Conservation (phyloP, 2,888 invertebrate species). For the Hylaea fasciaria region DNA sequence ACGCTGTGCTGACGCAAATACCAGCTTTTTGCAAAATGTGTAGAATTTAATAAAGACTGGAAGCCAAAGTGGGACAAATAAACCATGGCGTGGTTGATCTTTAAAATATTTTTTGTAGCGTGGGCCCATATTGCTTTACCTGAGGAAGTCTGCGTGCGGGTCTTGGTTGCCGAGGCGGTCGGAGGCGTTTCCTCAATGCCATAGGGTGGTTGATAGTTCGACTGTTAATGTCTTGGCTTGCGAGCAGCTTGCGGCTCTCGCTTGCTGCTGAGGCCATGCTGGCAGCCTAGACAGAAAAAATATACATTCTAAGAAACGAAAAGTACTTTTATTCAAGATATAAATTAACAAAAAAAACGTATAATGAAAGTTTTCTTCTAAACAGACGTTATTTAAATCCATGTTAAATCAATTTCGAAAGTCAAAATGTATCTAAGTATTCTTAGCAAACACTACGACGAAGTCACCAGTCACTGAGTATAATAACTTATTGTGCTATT, state of each 20-base stretch:
- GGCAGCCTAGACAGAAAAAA: slow-evolving; percentile 69
- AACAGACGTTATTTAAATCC: too few relatives aligned
- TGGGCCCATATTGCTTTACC: slow-evolving; percentile 61
- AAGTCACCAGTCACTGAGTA: slow-evolving; percentile 15
- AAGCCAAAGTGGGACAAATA: too few relatives aligned
- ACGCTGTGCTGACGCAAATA: background rate
- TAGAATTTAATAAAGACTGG: background rate
- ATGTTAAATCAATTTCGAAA: too few relatives aligned
- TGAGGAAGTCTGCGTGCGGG: slow-evolving; percentile 82
- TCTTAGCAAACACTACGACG: slow-evolving; percentile 3
- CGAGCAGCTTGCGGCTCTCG: slow-evolving; percentile 77
- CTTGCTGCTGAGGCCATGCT: slow-evolving; percentile 85
- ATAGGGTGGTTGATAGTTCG: slow-evolving; percentile 79
- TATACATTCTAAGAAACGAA: background rate
- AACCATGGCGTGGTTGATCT: too few relatives aligned
- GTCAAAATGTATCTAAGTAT: background rate
- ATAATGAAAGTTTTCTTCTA: too few relatives aligned
- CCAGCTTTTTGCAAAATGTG: background rate
- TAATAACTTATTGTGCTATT: slow-evolving; percentile 20
- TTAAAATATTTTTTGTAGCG: too few relatives aligned
- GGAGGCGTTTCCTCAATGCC: slow-evolving; percentile 73
- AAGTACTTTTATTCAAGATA: too few relatives aligned
- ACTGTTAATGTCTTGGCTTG: slow-evolving; percentile 75
- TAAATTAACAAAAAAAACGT: too few relatives aligned
- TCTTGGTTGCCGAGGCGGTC: slow-evolving; percentile 70